phyloP scores from a whole-genome alignment of 2,888 invertebrate genomes.

The Rhimphoctona megacephalus region DNA sequence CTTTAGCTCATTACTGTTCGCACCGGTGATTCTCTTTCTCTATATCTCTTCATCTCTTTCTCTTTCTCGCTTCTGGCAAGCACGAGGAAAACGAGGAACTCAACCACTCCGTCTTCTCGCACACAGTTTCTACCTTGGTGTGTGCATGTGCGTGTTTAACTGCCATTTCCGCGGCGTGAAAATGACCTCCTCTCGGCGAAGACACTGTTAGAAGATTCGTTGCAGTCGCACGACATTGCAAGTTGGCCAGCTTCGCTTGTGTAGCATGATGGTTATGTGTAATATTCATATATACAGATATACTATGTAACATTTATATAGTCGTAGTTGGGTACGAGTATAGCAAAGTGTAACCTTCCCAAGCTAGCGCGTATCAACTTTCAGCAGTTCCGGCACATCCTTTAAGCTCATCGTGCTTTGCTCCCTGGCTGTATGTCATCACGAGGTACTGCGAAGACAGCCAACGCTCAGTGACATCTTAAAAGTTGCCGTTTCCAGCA shows the following conservation, averaged over 20 bases:
- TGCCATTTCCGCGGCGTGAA: conserved; percentile 55
- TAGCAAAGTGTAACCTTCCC: conserved; percentile 15
- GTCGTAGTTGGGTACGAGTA: conserved; percentile 33
- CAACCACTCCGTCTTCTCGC: conserved; percentile 59
- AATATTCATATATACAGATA: neutral
- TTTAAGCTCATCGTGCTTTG: conserved; percentile 61
- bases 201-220: conserved; percentile 34
- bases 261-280: neutral
- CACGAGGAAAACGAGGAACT: conserved; percentile 58
- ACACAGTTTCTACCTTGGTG: conserved; percentile 13
- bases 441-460: conserved; percentile 30
- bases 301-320: neutral
- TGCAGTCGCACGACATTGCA: conserved; percentile 38
- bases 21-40: conserved; percentile 53
- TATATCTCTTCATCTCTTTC: conserved; percentile 40
- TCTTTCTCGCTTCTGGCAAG: conserved; percentile 36
- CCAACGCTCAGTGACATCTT: conserved; percentile 40
- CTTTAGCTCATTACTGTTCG: conserved; percentile 78
- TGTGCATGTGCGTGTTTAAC: conserved; percentile 47
- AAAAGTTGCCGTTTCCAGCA: conserved; percentile 40
- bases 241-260: conserved; percentile 10
- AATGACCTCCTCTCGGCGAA: conserved; percentile 47
- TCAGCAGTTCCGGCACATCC: conserved; percentile 64
- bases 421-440: conserved; percentile 59
- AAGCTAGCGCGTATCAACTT: conserved; percentile 64